Conservation (phyloP, 2,888 invertebrate species). For the Trichogramma evanescens region DNA sequence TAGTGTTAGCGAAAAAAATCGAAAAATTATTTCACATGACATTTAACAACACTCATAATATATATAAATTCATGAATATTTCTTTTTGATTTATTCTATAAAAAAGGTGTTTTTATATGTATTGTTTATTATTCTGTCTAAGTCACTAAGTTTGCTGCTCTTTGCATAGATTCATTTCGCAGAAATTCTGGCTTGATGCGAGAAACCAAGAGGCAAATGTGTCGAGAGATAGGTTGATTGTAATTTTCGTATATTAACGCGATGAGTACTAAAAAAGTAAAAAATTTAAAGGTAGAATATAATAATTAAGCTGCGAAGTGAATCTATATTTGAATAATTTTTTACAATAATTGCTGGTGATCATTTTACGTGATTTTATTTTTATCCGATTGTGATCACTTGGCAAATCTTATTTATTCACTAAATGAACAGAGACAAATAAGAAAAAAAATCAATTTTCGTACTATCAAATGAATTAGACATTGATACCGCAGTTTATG, state of each 20-base stretch:
- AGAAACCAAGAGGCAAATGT: constrained; percentile 10
- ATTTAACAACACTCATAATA: constrained; percentile 9
- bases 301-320: constrained; percentile 14
- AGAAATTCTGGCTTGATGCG: constrained; percentile 21
- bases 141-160: neutral
- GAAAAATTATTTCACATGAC: constrained; percentile 2
- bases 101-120: neutral
- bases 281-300: constrained; percentile 4
- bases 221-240: constrained; percentile 1
- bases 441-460: constrained; percentile 9
- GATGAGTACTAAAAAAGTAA: constrained; percentile 15
- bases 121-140: neutral
- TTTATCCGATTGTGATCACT: constrained; percentile 18
- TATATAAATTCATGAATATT: neutral
- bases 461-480: constrained; percentile 1
- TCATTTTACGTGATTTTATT: constrained; percentile 11
- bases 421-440: constrained; percentile 4
- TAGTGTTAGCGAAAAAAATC: neutral
- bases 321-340: constrained; percentile 9
- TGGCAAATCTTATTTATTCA: constrained; percentile 16
- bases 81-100: neutral
- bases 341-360: constrained; percentile 16
- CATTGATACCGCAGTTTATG: constrained; percentile 21
- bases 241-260: constrained; percentile 15
- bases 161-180: constrained; percentile 16